These are phyloP conservation scores for Phrixothrix hirtus DNA, from an alignment of 2,888 invertebrate genomes.

Conservation along the genomic window DNA sequence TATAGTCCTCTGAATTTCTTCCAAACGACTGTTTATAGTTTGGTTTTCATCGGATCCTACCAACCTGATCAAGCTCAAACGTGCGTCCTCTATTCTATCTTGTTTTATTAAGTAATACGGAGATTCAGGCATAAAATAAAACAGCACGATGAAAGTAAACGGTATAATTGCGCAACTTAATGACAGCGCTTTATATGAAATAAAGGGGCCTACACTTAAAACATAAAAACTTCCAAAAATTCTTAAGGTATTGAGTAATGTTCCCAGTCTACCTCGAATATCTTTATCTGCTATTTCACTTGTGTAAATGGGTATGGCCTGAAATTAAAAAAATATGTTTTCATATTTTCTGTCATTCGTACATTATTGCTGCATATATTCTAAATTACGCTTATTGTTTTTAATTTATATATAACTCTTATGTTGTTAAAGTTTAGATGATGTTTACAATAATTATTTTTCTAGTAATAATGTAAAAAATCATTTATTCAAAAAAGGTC, in stretches of 20 bases:
- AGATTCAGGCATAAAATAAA: conserved; percentile 56
- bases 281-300: conserved; percentile 55
- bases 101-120: conserved; percentile 56
- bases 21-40: not conserved
- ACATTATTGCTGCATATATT: no score
- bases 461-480: no score
- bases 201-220: conserved; percentile 51
- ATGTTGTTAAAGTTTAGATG: no score
- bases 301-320: conserved; percentile 53
- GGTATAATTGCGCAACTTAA: conserved; percentile 48
- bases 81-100: conserved; percentile 47
- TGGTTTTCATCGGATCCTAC: conserved; percentile 17
- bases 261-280: conserved; percentile 52
- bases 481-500: no score
- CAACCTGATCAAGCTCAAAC: conserved; percentile 40
- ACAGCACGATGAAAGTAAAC: conserved; percentile 47
- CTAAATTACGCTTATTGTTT: no score
- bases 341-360: no score
- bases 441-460: no score
- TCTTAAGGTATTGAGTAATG: conserved; percentile 49
- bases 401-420: no score
- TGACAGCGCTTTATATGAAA: conserved; percentile 48
- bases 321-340: conserved; percentile 32
- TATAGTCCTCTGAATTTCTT: not conserved
- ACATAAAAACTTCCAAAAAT: conserved; percentile 52